Percentiles rank a stretch among this genome's conserved stretches.
Evolutionary conservation across 1,140 invertebrate species (phyloP).

Genomic region (Drosophila serrata): DNA sequence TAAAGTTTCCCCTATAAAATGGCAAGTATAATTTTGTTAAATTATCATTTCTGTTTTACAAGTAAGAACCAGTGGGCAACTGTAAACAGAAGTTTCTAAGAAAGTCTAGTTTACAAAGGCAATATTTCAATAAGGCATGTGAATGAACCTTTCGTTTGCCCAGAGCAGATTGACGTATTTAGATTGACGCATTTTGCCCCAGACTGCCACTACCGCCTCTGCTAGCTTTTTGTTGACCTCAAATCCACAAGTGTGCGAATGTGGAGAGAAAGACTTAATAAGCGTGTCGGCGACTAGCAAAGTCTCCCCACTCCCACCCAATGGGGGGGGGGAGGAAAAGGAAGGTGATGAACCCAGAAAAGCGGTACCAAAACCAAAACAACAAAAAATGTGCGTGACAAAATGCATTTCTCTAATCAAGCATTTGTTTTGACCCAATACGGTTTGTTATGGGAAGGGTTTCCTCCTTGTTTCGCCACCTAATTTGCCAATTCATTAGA

Average conservation of each 20-base stretch:
- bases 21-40: not conserved
- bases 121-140: conserved; percentile 3
- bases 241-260: conserved; percentile 65
- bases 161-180: conserved; percentile 15
- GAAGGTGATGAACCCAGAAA: conserved; percentile 29
- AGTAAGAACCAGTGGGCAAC: too few relatives aligned
- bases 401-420: conserved; percentile 69
- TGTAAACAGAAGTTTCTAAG: not conserved
- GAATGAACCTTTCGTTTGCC: conserved; percentile 16
- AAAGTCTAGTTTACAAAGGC: not conserved
- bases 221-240: conserved; percentile 19
- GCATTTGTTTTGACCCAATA: conserved; percentile 56
- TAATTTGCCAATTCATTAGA: conserved; percentile 39
- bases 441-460: conserved; percentile 1
- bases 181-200: conserved; percentile 31
- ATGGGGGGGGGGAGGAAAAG: too few relatives aligned
- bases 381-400: conserved; percentile 64
- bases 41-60: too few relatives aligned
- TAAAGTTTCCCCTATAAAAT: too few relatives aligned
- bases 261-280: conserved; percentile 40
- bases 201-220: not conserved
- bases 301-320: conserved; percentile 11
- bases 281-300: conserved; percentile 41
- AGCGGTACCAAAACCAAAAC: conserved; percentile 26
- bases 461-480: conserved; percentile 55